Conservation (phyloP, 2,113 vertebrate species). For the Epinephelus fuscoguttatus region DNA sequence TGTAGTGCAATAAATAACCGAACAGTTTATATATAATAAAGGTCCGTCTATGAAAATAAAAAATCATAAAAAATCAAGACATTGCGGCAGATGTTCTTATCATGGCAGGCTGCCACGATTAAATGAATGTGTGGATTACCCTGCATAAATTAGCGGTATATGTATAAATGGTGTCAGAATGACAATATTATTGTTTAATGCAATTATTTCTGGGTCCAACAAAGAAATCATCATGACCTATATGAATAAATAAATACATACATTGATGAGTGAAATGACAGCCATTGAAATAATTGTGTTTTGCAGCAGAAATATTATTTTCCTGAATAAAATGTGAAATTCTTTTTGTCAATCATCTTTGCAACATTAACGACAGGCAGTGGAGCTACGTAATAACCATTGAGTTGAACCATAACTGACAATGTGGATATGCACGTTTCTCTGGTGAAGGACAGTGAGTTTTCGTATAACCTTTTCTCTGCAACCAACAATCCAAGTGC, state of each 20-base stretch:
- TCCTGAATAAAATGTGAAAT: not conserved
- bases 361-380: not conserved
- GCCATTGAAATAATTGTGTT: not conserved
- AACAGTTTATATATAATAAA: no score
- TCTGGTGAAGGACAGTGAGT: not conserved
- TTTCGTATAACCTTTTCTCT: conserved; percentile 18
- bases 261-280: not conserved
- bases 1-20: no score
- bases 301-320: not conserved
- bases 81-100: no score
- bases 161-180: no score
- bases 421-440: not conserved
- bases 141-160: no score
- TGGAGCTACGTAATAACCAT: not conserved
- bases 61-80: no score
- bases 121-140: no score
- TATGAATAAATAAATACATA: not conserved
- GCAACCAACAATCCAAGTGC: conserved; percentile 5
- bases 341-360: conserved; percentile 8
- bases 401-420: not conserved
- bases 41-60: no score
- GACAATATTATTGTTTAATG: no score
- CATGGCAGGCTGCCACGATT: no score
- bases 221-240: not conserved
- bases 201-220: no score